A percentile compares a stretch with the other conserved stretches of the same genome.
Evolutionary conservation across 2,797 vertebrate species (phyloP).

Genomic region (Hemitrygon akajei): DNA sequence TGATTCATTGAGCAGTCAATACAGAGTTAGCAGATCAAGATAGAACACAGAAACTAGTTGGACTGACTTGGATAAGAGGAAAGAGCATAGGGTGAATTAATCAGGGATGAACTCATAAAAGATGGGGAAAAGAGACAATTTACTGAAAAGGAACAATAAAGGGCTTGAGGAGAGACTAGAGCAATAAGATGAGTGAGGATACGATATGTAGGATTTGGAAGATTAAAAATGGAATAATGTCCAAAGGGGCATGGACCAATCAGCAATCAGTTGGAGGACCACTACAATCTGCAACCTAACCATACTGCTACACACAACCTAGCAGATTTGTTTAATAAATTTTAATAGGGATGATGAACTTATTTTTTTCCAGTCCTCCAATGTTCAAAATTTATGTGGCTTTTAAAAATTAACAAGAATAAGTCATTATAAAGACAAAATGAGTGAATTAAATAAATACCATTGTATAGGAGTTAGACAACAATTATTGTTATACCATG

Average conservation of each 20-base stretch:
- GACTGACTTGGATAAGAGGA: background rate
- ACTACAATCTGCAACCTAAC: background rate
- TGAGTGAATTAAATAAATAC: background rate
- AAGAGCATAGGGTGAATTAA: background rate
- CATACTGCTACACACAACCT: background rate
- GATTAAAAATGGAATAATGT: no score
- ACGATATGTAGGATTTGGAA: background rate
- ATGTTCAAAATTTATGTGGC: background rate
- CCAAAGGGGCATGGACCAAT: constrained; percentile 1
- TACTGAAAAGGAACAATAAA: background rate
- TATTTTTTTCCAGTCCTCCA: background rate
- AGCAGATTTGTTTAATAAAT: background rate
- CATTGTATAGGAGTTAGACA: background rate
- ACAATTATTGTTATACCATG: background rate
- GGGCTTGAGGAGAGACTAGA: no score
- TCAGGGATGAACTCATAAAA: background rate
- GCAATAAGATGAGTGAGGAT: no score
- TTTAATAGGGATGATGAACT: background rate
- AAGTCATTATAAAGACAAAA: background rate
- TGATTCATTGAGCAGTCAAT: background rate
- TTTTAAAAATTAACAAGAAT: background rate
- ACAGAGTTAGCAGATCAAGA: no score
- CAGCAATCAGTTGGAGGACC: background rate
- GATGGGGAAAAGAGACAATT: background rate
- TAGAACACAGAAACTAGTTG: background rate